A percentile compares a stretch with the other conserved stretches of the same genome.
Conservation (phyloP, 2,113 vertebrate genomes). For the Saccopteryx leptura region DNA sequence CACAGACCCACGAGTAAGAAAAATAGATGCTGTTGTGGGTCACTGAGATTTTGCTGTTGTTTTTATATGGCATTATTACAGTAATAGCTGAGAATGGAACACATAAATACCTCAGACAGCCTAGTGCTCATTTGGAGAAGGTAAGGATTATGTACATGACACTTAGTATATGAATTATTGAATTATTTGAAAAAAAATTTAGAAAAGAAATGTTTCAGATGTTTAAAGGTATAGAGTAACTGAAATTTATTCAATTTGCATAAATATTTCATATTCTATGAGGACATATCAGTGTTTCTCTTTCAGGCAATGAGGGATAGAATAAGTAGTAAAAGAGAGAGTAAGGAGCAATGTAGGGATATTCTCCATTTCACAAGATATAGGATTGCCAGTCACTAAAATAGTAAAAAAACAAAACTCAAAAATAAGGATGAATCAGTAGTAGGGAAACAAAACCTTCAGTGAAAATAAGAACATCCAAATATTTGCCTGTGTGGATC, state of each 20-base stretch:
- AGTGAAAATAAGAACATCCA: background rate
- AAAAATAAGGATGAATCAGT: background rate
- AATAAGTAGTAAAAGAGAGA: background rate
- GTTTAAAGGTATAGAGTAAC: background rate
- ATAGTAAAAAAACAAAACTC: background rate
- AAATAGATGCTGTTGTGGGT: background rate
- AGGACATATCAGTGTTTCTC: background rate
- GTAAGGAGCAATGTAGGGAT: background rate
- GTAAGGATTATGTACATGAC: background rate
- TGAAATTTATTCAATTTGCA: background rate
- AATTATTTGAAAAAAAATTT: background rate
- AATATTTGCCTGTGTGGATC: background rate
- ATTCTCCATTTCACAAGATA: background rate
- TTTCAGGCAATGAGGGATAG: background rate
- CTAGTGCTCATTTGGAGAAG: background rate
- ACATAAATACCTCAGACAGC: background rate
- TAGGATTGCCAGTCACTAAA: background rate
- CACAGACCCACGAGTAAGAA: background rate
- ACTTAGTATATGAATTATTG: too few relatives aligned
- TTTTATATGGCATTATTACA: background rate
- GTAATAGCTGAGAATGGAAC: background rate
- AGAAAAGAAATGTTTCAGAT: background rate
- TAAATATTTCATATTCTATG: background rate
- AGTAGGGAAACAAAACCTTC: background rate
- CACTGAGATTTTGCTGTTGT: background rate